phyloP scores from a whole-genome alignment of 2,113 vertebrate species.

The Sinocyclocheilus grahami region DNA sequence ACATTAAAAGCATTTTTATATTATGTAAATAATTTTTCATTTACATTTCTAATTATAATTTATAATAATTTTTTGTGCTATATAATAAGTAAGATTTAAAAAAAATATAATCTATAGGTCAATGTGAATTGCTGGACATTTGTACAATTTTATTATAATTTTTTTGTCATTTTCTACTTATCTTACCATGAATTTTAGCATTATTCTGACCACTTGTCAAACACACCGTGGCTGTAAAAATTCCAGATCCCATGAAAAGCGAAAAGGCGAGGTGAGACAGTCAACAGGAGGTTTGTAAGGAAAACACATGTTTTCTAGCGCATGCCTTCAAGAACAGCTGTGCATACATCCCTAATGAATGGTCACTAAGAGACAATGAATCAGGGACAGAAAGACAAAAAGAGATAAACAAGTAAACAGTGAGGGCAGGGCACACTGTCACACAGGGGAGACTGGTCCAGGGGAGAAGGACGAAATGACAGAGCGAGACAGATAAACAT shows the following conservation, averaged over 20 bases:
- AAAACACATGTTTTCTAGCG: conserved; percentile 69
- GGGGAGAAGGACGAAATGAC: conserved; percentile 9
- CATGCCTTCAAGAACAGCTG: conserved; percentile 72
- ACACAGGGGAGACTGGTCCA: background rate
- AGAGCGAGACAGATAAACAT: conserved; percentile 39
- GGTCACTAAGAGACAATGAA: conserved; percentile 33
- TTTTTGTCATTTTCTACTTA: background rate
- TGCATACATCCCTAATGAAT: conserved; percentile 70
- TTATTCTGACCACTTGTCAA: conserved; percentile 49
- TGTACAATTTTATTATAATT: background rate
- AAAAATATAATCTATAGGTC: too few relatives aligned
- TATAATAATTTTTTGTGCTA: too few relatives aligned
- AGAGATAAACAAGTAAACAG: conserved; percentile 27
- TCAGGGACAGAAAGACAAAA: background rate
- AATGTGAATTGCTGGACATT: background rate
- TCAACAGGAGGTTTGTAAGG: conserved; percentile 72
- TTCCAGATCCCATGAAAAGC: conserved; percentile 66
- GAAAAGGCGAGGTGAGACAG: conserved; percentile 63
- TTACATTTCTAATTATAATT: too few relatives aligned
- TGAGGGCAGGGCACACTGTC: conserved; percentile 7
- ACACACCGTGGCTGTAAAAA: conserved; percentile 66
- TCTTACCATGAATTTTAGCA: conserved; percentile 17
- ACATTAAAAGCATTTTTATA: too few relatives aligned
- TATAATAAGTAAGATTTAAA: too few relatives aligned
- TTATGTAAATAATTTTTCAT: too few relatives aligned